Evolutionary conservation across 2,113 vertebrate genomes (phyloP).

Genomic region (Archocentrus centrarchus): DNA sequence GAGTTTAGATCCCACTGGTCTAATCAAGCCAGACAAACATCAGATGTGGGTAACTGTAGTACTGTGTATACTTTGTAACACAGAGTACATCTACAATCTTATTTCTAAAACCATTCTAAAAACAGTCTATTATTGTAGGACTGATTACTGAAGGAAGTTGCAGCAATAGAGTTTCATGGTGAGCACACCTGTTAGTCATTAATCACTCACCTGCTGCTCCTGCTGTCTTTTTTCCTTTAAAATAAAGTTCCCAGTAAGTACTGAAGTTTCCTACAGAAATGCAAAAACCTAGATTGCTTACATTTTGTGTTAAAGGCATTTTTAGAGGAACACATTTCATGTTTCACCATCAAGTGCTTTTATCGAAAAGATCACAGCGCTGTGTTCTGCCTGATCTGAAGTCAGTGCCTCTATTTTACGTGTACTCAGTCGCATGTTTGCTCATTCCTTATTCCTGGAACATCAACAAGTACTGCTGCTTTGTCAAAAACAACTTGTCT

Average conservation of each 20-base stretch:
- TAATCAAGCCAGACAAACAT: not conserved
- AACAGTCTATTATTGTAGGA: not conserved
- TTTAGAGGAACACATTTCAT: not conserved
- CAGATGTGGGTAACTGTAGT: not conserved
- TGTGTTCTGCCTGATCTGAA: not conserved
- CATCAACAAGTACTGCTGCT: not conserved
- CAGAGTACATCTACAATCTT: not conserved
- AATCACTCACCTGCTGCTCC: not conserved
- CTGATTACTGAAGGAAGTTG: not conserved
- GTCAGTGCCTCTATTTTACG: not conserved
- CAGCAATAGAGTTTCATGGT: not conserved
- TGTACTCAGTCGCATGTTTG: not conserved
- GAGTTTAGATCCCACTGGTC: not conserved
- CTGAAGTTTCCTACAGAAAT: not conserved
- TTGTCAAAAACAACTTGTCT: not conserved
- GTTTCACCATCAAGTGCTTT: not conserved
- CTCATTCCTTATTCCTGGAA: not conserved
- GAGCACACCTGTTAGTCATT: not conserved
- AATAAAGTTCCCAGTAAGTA: not conserved
- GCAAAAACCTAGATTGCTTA: not conserved
- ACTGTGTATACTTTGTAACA: too few relatives aligned
- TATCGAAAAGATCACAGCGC: not conserved
- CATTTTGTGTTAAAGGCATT: not conserved
- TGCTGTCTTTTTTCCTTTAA: not conserved
- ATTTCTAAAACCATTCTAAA: not conserved